These are phyloP conservation scores for Nylanderia fulva DNA, from an alignment of 1,140 invertebrate species.

Conservation along the genomic window DNA sequence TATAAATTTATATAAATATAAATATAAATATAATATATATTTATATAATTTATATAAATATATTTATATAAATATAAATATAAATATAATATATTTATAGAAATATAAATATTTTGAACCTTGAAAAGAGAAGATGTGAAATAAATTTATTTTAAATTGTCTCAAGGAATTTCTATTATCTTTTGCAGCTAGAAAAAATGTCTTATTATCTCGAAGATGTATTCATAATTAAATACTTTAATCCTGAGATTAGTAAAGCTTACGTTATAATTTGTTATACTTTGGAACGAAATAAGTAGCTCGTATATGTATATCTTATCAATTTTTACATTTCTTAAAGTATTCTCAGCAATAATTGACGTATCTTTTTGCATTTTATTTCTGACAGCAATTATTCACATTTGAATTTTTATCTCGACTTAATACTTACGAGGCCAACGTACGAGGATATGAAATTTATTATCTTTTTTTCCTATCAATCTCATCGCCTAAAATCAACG, in stretches of 20 bases:
- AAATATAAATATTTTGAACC: no score
- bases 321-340: not conserved
- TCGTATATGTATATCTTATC: constrained; percentile 23
- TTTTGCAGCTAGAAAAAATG: not conserved
- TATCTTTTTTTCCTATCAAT: not conserved
- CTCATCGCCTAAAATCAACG: not conserved
- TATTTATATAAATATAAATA: no score
- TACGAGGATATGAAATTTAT: not conserved
- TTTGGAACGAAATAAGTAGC: constrained; percentile 10
- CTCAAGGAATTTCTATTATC: not conserved
- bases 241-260: not conserved
- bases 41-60: no score
- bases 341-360: not conserved
- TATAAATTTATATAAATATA: no score
- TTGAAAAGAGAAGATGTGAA: no score
- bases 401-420: not conserved
- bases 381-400: constrained; percentile 1
- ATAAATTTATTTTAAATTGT: no score
- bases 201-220: not conserved
- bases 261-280: constrained; percentile 8
- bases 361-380: not conserved
- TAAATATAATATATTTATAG: no score
- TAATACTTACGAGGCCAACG: not conserved
- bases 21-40: no score
- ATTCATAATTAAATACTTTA: not conserved